phyloP scores from a whole-genome alignment of 2,113 vertebrate genomes.

The Glareola pratincola region DNA sequence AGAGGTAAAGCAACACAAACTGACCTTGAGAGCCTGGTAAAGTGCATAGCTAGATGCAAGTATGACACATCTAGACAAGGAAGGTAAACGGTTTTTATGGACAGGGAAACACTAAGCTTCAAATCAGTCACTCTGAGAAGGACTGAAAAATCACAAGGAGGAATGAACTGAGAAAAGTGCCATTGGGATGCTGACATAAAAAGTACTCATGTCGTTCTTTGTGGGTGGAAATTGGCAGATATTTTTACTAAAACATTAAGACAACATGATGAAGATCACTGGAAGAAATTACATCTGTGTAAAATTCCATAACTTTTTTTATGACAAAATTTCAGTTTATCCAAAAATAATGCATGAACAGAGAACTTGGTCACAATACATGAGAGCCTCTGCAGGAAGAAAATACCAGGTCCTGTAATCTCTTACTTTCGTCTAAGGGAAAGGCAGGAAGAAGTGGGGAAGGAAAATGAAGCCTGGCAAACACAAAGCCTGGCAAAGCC shows the following conservation, averaged over 20 bases:
- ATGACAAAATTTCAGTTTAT: not conserved
- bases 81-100: not conserved
- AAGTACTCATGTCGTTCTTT: not conserved
- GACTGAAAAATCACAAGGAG: not conserved
- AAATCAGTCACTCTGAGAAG: not conserved
- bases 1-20: not conserved
- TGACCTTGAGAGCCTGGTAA: not conserved
- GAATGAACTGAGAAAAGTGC: not conserved
- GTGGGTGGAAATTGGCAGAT: not conserved
- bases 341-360: not conserved
- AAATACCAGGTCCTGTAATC: not conserved
- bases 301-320: not conserved
- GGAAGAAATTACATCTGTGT: not conserved
- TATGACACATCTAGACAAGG: not conserved
- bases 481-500: not conserved
- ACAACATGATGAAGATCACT: not conserved
- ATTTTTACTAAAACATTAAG: not conserved
- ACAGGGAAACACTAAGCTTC: not conserved
- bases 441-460: not conserved
- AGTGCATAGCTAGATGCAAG: not conserved
- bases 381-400: not conserved
- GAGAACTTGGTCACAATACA: not conserved
- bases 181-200: not conserved
- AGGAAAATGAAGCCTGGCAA: not conserved
- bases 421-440: not conserved